Conservation (phyloP, 1,140 invertebrate species). For the Drosophila lowei region DNA sequence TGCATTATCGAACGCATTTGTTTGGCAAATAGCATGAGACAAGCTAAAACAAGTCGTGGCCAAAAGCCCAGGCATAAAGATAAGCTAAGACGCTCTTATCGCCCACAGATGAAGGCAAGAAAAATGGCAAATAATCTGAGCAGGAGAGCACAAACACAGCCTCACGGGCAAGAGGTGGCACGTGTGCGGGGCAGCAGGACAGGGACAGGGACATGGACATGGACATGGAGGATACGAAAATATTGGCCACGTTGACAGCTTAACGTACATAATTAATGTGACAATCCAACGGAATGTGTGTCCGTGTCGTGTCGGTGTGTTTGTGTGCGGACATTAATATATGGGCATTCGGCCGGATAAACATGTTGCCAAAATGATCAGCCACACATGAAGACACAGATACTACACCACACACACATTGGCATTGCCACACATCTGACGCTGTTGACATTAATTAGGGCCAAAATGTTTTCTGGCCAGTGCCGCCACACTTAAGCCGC, state of each 20-base stretch:
- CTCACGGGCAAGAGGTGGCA: constrained; percentile 4
- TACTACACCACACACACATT: not conserved
- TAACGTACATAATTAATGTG: constrained; percentile 79
- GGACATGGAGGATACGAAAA: constrained; percentile 56
- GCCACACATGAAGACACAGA: not conserved
- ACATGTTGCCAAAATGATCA: constrained; percentile 74
- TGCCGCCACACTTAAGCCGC: constrained; percentile 28
- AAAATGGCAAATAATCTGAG: constrained; percentile 53
- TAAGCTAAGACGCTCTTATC: constrained; percentile 70
- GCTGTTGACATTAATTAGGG: constrained; percentile 66
- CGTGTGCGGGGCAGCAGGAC: constrained; percentile 22
- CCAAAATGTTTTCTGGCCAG: constrained; percentile 33
- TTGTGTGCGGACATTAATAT: constrained; percentile 49
- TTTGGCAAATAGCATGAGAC: constrained; percentile 60
- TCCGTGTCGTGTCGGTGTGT: constrained; percentile 18
- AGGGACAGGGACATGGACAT: constrained; percentile 12
- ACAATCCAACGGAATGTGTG: constrained; percentile 64
- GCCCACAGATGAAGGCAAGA: constrained; percentile 57
- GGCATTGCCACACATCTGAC: constrained; percentile 32
- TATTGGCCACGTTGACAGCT: constrained; percentile 75
- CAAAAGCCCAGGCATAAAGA: constrained; percentile 50
- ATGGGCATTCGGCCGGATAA: constrained; percentile 70
- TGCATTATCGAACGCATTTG: constrained; percentile 75
- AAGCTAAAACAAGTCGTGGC: constrained; percentile 24
- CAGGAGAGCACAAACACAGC: constrained; percentile 17